Evolutionary conservation across 2,888 invertebrate genomes (phyloP).

Genomic region (Meteorus cinctellus): DNA sequence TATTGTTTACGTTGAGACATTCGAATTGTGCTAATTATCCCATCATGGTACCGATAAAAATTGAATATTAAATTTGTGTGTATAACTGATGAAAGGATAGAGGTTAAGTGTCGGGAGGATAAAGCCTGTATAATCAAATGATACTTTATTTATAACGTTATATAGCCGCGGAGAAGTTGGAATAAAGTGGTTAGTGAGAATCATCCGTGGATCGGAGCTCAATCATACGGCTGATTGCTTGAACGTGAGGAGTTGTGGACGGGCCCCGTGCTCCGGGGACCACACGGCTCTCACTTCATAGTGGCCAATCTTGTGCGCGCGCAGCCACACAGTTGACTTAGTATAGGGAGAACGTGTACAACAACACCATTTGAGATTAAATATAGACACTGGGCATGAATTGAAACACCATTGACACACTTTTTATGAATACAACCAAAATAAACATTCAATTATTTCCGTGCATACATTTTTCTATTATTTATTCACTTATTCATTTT

Average conservation of each 20-base stretch:
- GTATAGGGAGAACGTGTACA: slow-evolving; percentile 22
- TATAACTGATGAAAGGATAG: slow-evolving; percentile 24
- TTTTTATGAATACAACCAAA: not conserved
- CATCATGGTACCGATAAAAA: not conserved
- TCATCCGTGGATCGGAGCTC: slow-evolving; percentile 67
- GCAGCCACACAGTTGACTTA: slow-evolving; percentile 16
- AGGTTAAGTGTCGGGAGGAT: slow-evolving; percentile 37
- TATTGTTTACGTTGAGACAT: not conserved
- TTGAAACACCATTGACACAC: not conserved
- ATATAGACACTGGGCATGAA: not conserved
- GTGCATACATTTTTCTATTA: not conserved
- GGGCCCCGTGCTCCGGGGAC: slow-evolving; percentile 34
- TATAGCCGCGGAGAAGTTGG: slow-evolving; percentile 54
- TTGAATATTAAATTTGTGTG: slow-evolving; percentile 18
- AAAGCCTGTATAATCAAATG: slow-evolving; percentile 65
- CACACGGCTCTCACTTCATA: slow-evolving; percentile 35
- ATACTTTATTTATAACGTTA: slow-evolving; percentile 65
- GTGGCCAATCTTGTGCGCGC: slow-evolving; percentile 30
- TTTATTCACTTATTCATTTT: not conserved
- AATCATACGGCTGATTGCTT: slow-evolving; percentile 66
- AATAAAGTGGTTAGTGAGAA: slow-evolving; percentile 71
- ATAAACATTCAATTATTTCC: not conserved
- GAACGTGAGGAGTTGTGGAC: slow-evolving; percentile 69
- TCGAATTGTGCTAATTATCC: not conserved
- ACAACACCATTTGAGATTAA: slow-evolving; percentile 14